These are phyloP conservation scores for Ceratina japonica DNA, from an alignment of 1,140 invertebrate genomes.

Conservation along the genomic window DNA sequence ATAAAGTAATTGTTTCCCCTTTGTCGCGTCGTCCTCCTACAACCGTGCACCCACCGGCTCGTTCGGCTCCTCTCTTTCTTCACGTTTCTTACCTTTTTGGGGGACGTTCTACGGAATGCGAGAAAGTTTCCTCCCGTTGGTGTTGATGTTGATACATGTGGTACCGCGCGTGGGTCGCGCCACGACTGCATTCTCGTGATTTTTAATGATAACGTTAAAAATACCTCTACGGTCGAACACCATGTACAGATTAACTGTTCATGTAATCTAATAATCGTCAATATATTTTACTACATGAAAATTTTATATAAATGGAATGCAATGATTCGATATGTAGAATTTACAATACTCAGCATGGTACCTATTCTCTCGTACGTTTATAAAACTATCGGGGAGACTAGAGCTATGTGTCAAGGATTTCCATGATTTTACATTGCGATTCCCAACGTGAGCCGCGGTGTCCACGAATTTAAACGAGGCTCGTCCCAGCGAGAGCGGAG, in stretches of 20 bases:
- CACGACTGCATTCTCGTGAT: not conserved
- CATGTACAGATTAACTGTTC: too few species aligned
- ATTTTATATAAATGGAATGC: too few species aligned
- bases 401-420: not conserved
- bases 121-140: not conserved
- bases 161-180: not conserved
- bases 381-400: too few species aligned
- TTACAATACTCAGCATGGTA: too few species aligned
- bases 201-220: too few species aligned
- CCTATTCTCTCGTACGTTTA: too few species aligned
- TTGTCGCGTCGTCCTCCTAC: conserved; percentile 39
- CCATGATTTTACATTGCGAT: not conserved
- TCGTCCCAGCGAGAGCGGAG: not conserved
- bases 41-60: not conserved
- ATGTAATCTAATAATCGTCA: too few species aligned
- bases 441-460: not conserved
- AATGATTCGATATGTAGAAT: too few species aligned
- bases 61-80: not conserved
- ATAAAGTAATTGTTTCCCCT: conserved; percentile 67
- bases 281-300: too few species aligned
- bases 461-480: not conserved
- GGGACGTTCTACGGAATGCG: not conserved
- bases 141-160: not conserved
- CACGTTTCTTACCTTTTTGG: not conserved
- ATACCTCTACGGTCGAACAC: too few species aligned